phyloP scores from a whole-genome alignment of 2,797 vertebrate genomes.

The Caiman crocodilus region DNA sequence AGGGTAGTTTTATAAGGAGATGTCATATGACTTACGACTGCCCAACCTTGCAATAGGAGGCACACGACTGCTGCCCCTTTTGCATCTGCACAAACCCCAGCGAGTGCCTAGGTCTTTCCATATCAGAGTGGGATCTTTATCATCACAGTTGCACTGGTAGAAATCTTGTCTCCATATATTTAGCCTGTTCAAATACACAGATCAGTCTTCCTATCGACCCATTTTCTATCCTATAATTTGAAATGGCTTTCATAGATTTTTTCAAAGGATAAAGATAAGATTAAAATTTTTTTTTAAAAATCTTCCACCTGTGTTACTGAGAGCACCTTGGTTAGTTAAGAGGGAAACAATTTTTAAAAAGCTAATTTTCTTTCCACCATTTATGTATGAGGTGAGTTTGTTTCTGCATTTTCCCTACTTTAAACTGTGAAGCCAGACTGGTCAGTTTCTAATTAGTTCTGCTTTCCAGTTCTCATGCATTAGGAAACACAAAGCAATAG shows the following conservation, averaged over 20 bases:
- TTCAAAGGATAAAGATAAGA: neutral
- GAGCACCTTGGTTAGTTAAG: neutral
- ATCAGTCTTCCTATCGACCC: neutral
- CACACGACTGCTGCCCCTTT: neutral
- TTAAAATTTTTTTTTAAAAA: neutral
- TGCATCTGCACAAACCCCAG: neutral
- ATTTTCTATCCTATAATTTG: neutral
- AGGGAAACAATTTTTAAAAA: neutral
- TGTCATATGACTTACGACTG: neutral
- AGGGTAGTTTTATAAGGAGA: neutral
- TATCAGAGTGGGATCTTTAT: neutral
- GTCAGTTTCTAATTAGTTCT: neutral
- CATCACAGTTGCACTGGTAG: neutral
- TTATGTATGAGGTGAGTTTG: neutral
- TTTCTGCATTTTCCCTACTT: neutral
- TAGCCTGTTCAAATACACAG: neutral
- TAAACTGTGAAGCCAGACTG: neutral
- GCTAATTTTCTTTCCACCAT: neutral
- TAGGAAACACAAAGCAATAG: fast-evolving
- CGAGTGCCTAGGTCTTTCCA: neutral
- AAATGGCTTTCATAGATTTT: neutral
- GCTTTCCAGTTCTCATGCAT: neutral
- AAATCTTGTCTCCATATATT: neutral
- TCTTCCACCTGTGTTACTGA: neutral
- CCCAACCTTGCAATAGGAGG: neutral